Base-by-base conservation (phyloP, 2,888 invertebrate genomes). In the Heliconius hortense region DNA sequence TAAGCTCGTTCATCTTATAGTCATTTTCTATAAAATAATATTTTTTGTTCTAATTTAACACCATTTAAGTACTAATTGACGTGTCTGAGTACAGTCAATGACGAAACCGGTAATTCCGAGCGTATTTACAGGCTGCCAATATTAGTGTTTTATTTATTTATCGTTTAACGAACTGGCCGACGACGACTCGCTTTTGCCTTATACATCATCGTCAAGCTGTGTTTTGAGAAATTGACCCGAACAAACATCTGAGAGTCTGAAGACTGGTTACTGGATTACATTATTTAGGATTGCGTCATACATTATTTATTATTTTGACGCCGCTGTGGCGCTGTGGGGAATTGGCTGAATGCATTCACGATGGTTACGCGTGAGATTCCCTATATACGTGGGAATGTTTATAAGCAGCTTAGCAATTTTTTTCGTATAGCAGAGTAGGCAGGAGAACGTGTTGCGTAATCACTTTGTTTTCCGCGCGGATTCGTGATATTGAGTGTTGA, bases 1-100 rank as follows among this genome's bases (percentile, higher is more conserved):
- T 98, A 88, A 90, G 90, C 84, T 24, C 2, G 4, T 13, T 66
- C 15, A 2, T 66, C 1, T 24, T 39, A 24, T 7, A n/a, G n/a
- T n/a, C n/a, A n/a, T n/a, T n/a, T n/a, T n/a, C n/a, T n/a, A 66
- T 2, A 24, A 24, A 39, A 24, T 28, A 53, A 24, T 48, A 28
- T 67, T 48, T 48, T 48, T 21, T 48, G 21, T 21, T 18, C 21
- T 15, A 24, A 59, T 24, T 53, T 10, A 53, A 56, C 21, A 13
- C 72, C 5, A 69, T 31, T 56, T 74, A 59, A 59, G 62, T 48
- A 48, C 63, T 31, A 59, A 43, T 56, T 48, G 35, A 39, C 39
- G 48, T 26, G 11, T 48, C 56, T 48, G 43, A 31, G 43, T 60
- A 31, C 31, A 31, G 18, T 5, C 43, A 60, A 48, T 68, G 62